Evolutionary conservation across 2,888 invertebrate genomes (phyloP), one percentile per base, ranked within the genome.

Genomic region (Halictus ligatus): DNA sequence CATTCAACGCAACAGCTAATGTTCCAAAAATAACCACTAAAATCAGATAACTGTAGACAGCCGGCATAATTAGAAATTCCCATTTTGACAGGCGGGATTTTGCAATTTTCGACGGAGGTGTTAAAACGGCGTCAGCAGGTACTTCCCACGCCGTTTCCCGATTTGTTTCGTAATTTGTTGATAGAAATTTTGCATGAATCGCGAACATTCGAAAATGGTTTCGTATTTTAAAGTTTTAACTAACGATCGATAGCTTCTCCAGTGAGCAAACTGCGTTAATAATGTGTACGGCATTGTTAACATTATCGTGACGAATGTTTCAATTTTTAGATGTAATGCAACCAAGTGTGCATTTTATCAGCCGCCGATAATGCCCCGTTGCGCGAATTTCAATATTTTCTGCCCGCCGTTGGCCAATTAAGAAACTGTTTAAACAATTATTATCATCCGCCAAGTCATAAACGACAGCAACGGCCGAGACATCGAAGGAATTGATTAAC

Each of bases 401-500:
- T 12, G 10, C n/a, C 4, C 6, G 40, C 6, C n/a, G 40, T 69
- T n/a, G 12, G n/a, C 40, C 43, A 69, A 43, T 40, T 69, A 21
- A 21, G 10, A 21, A 18, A 40, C 8, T 18, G 8, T 35, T 18
- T 35, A 35, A 67, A 67, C 67, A 21, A 35, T 67, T 67, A 18
- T 29, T 69, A 69, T 69, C 40, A 35, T 40, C 21, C 43, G 67
- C 18, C 35, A 25, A n/a, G 48, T 0, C 69, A 18, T 43, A 64
- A 76, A 46, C 35, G 40, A 25, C 54, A 54, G 64, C 64, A n/a
- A 60, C 43, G 46, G 77, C 43, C 43, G 69, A 60, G 73, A 76
- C 75, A 76, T 81, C 75, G 60, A 82, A 78, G 67, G 77, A 85
- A 78, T 78, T 75, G 77, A 87, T 87, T 78, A 83, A 50, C 83